These are phyloP conservation scores for Menura novaehollandiae DNA, from an alignment of 2,113 vertebrate genomes.

Conservation along the genomic window DNA sequence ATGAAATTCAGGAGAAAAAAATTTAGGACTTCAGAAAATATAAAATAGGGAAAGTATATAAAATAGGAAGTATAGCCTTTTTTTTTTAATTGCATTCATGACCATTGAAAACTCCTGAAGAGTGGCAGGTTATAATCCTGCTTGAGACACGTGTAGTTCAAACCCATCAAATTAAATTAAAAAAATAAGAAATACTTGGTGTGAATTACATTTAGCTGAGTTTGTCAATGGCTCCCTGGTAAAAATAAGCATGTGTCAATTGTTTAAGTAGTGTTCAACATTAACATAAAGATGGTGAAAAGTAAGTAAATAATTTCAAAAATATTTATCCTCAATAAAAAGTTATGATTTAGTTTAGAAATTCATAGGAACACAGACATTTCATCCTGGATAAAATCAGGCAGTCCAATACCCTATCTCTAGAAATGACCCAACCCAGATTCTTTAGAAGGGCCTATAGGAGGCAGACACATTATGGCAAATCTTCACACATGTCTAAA, in stretches of 20 bases:
- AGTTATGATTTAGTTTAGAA: background rate
- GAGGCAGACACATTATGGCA: background rate
- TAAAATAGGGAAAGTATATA: background rate
- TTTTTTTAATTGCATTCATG: background rate
- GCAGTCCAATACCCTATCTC: background rate
- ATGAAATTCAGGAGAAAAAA: background rate
- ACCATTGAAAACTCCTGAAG: background rate
- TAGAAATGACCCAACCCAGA: background rate
- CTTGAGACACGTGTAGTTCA: background rate
- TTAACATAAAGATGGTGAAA: rapidly evolving
- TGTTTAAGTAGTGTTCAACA: background rate
- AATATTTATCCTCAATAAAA: background rate
- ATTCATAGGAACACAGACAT: background rate
- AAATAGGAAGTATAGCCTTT: too few species aligned
- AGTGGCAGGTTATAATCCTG: background rate
- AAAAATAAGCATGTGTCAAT: background rate
- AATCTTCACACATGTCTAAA: background rate
- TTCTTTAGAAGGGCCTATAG: background rate
- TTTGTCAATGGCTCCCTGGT: background rate
- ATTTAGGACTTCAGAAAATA: background rate
- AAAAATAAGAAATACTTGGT: background rate
- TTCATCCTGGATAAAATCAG: background rate
- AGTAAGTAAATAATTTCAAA: background rate
- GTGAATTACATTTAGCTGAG: background rate
- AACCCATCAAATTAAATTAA: background rate